These are phyloP conservation scores for Hofmannophila pseudospretella DNA, from an alignment of 2,888 invertebrate genomes.

Conservation along the genomic window DNA sequence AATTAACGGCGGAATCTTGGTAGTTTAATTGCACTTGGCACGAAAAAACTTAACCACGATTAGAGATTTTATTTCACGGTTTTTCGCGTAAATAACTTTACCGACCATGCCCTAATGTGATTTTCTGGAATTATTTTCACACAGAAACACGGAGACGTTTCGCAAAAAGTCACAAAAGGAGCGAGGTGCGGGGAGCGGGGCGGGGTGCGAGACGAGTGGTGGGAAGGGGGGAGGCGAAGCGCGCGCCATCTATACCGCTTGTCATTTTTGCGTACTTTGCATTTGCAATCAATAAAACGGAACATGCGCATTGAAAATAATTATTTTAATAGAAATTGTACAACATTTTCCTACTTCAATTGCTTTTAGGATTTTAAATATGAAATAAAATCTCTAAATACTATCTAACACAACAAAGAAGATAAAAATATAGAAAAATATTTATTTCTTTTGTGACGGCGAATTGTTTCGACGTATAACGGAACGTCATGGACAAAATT, in stretches of 20 bases:
- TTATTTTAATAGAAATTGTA: neutral
- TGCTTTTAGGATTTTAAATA: too few species aligned
- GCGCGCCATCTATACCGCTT: slow-evolving; percentile 41
- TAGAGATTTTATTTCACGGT: slow-evolving; percentile 61
- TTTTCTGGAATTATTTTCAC: slow-evolving; percentile 44
- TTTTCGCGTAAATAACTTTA: slow-evolving; percentile 62
- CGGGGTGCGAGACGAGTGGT: slow-evolving; percentile 13
- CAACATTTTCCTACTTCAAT: too few species aligned
- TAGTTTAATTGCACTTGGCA: slow-evolving; percentile 80
- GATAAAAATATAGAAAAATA: too few species aligned
- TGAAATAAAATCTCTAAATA: too few species aligned
- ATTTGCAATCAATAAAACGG: slow-evolving; percentile 39
- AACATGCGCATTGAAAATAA: slow-evolving; percentile 44
- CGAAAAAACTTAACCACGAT: slow-evolving; percentile 72
- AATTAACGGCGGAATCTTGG: slow-evolving; percentile 90
- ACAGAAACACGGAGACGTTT: slow-evolving; percentile 58
- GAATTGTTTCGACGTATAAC: too few species aligned
- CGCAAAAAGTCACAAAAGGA: slow-evolving; percentile 69
- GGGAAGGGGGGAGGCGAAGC: slow-evolving; percentile 23
- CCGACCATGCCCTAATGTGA: slow-evolving; percentile 72
- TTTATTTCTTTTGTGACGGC: too few species aligned
- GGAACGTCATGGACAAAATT: too few species aligned
- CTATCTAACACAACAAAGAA: too few species aligned
- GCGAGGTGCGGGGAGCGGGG: slow-evolving; percentile 31
- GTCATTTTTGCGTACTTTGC: slow-evolving; percentile 20